Percentiles rank a stretch among this genome's conserved stretches.
These are phyloP conservation scores for Petrocephalus sullivani DNA, from an alignment of 2,797 vertebrate genomes.

Conservation along the genomic window DNA sequence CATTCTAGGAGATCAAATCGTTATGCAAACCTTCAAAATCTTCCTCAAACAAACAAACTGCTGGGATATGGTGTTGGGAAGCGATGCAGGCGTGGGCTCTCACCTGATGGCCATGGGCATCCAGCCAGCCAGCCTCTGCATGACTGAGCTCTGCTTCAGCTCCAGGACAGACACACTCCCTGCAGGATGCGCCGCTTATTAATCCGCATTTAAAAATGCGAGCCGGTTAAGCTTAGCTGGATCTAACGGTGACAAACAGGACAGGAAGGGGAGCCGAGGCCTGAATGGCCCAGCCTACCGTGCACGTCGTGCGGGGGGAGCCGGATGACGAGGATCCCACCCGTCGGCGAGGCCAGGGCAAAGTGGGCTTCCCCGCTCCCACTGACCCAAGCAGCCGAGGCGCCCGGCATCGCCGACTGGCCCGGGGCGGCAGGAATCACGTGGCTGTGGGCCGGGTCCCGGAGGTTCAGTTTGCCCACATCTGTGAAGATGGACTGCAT, in stretches of 20 bases:
- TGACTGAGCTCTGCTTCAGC: conserved; percentile 82
- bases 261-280: neutral
- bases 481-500: conserved; percentile 91
- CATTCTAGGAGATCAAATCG: neutral
- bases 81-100: neutral
- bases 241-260: neutral
- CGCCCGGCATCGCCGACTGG: conserved; percentile 50
- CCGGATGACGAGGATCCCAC: conserved; percentile 78
- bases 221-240: neutral
- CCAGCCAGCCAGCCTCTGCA: conserved; percentile 83
- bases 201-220: neutral
- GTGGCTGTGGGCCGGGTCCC: conserved; percentile 68
- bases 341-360: conserved; percentile 71
- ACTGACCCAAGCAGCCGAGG: conserved; percentile 76
- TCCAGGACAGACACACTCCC: conserved; percentile 68
- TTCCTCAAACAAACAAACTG: neutral
- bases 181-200: conserved; percentile 36
- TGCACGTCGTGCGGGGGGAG: conserved; percentile 68
- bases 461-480: conserved; percentile 74
- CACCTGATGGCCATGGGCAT: conserved; percentile 86
- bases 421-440: conserved; percentile 67
- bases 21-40: neutral
- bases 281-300: conserved; percentile 54
- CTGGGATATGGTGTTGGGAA: neutral
- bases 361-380: conserved; percentile 79